A percentile compares a stretch with the other conserved stretches of the same genome.
These are phyloP conservation scores for Tolypeutes matacus DNA, from an alignment of 2,797 vertebrate genomes.

Conservation along the genomic window DNA sequence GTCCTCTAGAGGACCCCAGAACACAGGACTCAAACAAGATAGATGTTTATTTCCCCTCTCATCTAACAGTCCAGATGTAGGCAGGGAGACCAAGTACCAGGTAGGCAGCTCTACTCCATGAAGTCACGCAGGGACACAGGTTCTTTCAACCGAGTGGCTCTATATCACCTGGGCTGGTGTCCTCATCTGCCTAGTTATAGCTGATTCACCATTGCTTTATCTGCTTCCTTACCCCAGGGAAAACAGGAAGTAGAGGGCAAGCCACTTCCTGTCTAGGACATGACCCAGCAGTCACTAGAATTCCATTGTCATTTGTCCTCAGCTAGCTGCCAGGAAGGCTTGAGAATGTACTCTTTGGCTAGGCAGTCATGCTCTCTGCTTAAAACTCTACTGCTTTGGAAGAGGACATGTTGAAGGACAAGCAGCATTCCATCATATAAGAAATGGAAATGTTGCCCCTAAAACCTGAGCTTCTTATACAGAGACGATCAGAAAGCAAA, in stretches of 20 bases:
- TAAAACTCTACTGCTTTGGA: background rate
- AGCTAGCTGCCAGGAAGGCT: background rate
- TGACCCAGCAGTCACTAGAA: constrained; percentile 57
- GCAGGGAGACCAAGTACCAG: background rate
- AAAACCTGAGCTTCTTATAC: constrained; percentile 45
- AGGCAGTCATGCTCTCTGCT: background rate
- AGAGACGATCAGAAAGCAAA: constrained; percentile 35
- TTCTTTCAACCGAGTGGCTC: constrained; percentile 11
- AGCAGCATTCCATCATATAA: background rate
- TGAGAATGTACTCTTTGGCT: background rate
- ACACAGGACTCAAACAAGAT: too few species aligned
- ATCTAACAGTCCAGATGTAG: too few species aligned
- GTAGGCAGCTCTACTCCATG: background rate
- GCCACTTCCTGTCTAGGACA: constrained; percentile 59
- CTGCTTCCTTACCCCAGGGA: constrained; percentile 17
- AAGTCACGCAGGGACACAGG: background rate
- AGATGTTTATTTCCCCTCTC: too few species aligned
- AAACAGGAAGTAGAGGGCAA: constrained; percentile 47
- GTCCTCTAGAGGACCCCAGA: too few species aligned
- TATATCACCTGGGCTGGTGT: background rate
- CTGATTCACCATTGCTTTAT: constrained; percentile 28
- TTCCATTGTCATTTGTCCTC: constrained; percentile 26
- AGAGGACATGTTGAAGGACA: background rate
- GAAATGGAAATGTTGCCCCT: background rate
- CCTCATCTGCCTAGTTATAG: background rate